Percentiles rank a stretch among this genome's conserved stretches.
Evolutionary conservation across 1,140 invertebrate species (phyloP).

Genomic region (Tetraneura akinire): DNA sequence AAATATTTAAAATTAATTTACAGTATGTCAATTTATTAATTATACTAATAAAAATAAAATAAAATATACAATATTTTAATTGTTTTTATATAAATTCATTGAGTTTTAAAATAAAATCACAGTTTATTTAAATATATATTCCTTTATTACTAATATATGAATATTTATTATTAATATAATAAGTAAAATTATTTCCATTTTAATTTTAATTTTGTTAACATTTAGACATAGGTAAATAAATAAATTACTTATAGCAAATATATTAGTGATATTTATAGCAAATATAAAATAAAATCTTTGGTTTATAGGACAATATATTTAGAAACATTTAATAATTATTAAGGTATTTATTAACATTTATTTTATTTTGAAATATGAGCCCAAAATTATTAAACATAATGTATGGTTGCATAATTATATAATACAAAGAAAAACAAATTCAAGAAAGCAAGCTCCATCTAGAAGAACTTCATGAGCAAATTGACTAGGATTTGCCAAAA

Average conservation of each 20-base stretch:
- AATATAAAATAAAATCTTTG: constrained; percentile 32
- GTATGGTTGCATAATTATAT: background rate
- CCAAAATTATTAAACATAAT: background rate
- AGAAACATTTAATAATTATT: background rate
- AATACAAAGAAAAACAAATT: constrained; percentile 4
- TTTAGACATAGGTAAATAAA: constrained; percentile 2
- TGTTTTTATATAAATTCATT: too few relatives aligned
- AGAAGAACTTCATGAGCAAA: constrained; percentile 30
- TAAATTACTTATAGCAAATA: constrained; percentile 18
- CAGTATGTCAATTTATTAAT: too few relatives aligned
- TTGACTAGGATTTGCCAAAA: constrained; percentile 42
- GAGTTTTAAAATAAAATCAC: background rate
- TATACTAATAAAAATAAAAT: too few relatives aligned
- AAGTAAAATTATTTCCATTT: background rate
- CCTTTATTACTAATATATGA: constrained; percentile 18
- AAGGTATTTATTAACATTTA: too few relatives aligned
- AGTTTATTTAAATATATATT: background rate
- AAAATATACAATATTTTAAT: too few relatives aligned
- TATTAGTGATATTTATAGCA: constrained; percentile 25
- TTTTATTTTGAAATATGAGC: background rate
- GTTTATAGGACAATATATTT: background rate
- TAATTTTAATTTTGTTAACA: background rate
- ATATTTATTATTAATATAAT: too few relatives aligned
- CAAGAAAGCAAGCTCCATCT: background rate
- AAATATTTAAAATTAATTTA: too few relatives aligned